A percentile compares a stretch with the other conserved stretches of the same genome.
These are phyloP conservation scores for Hemicordylus capensis DNA, from an alignment of 2,113 vertebrate genomes.

Conservation along the genomic window DNA sequence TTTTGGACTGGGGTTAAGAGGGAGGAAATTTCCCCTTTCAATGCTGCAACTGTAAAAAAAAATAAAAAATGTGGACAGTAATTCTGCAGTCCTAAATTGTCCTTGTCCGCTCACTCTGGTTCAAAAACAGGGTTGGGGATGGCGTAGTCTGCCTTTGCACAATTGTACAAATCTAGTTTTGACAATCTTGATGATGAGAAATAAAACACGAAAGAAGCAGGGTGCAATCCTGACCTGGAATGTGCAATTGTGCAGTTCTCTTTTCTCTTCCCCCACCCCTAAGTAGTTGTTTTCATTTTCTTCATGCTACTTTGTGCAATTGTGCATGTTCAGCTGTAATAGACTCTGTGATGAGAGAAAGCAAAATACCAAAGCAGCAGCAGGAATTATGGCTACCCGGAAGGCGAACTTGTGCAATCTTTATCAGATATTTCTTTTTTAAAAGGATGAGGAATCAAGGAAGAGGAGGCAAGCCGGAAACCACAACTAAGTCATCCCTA, in stretches of 20 bases:
- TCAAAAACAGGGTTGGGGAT: background rate
- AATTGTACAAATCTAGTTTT: background rate
- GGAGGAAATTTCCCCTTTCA: background rate
- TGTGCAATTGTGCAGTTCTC: background rate
- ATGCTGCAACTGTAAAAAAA: background rate
- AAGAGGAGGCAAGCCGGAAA: background rate
- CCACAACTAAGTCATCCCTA: background rate
- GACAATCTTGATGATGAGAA: background rate
- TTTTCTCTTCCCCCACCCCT: background rate
- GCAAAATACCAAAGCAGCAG: background rate
- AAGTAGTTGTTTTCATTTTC: background rate
- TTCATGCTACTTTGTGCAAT: background rate
- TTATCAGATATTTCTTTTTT: background rate
- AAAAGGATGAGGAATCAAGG: background rate
- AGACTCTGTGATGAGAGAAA: background rate
- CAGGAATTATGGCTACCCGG: background rate
- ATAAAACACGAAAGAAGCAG: background rate
- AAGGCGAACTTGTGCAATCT: background rate
- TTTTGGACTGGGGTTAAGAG: background rate
- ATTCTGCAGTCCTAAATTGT: background rate
- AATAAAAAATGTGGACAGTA: background rate
- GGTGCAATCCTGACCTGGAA: background rate
- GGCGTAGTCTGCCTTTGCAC: background rate
- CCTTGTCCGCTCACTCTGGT: background rate
- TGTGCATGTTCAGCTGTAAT: background rate